Base-by-base conservation (phyloP, 2,888 invertebrate species). In the Cephus runcator region DNA sequence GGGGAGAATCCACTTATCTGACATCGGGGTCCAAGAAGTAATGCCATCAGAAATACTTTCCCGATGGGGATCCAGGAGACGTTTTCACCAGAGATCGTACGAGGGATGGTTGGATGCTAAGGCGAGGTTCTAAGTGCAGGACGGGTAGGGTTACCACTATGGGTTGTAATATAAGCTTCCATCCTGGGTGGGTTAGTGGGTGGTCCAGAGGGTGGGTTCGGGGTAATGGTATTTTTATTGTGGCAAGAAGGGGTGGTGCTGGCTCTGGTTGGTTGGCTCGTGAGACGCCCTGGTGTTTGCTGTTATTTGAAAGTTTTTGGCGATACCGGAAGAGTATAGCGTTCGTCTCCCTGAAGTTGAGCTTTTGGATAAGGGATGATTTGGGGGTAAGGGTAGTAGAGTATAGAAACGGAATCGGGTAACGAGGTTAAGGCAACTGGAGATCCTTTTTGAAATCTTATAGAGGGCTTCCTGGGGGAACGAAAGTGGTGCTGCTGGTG, bases 141-240 rank as follows among this genome's bases (percentile, higher is more conserved):
- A 81, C 83, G 85, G 87, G 83, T 88, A 88, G 85, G 86, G 87
- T 89, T 89, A 89, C 89, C 89, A 87, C 87, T 87, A 88, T 86
- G 85, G 85, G 82, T 81, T 86, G 89, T 89, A 89, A 89, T 86
- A 87, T 87, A 88, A 89, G 40, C 40, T 40, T 85, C 86, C 85
- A 30, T 71, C 30, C 30, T 71, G 31, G 71, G 82, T 79, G 82
- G 78, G 81, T 80, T 83, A 79, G 75, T 77, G 79, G 75, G 77
- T 73, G 78, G 35, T n/a, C 75, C 34, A 9, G 73, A 73, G 77
- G 69, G 76, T 56, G 79, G 77, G 69, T 56, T 34, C 75, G 73
- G 76, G 71, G 76, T 85, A 85, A 85, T 86, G 86, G 84, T 84
- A 85, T 85, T 85, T 85, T 77, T 81, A 79, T 75, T 73, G 77